These are phyloP conservation scores for Typhlichthys eigenmanni DNA, from an alignment of 2,797 vertebrate species.

Conservation along the genomic window DNA sequence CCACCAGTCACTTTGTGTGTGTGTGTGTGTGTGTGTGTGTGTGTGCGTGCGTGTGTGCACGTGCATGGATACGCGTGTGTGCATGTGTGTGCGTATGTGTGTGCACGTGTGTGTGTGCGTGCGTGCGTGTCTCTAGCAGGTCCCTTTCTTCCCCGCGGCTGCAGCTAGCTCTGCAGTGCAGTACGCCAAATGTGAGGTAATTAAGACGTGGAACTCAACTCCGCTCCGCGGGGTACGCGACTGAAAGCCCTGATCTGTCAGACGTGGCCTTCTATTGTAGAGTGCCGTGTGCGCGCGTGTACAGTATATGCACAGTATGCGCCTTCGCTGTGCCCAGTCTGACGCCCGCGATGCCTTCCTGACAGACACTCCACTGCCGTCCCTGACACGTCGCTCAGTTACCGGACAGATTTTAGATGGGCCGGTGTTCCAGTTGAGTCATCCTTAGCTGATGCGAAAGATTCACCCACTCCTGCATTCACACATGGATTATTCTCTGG, in stretches of 20 bases:
- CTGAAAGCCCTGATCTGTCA: conserved; percentile 60
- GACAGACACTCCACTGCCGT: no score
- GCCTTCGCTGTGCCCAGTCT: no score
- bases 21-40: neutral
- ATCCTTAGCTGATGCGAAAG: conserved; percentile 46
- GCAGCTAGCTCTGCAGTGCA: conserved; percentile 46
- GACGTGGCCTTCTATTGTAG: conserved; percentile 3
- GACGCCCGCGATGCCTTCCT: no score
- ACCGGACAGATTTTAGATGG: no score
- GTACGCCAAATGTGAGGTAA: conserved; percentile 70
- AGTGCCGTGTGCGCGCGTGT: no score
- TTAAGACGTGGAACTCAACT: conserved; percentile 68
- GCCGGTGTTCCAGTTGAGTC: conserved; percentile 37
- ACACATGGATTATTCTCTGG: conserved; percentile 49
- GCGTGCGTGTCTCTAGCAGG: conserved; percentile 52
- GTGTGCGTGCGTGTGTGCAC: no score
- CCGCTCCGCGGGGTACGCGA: conserved; percentile 53
- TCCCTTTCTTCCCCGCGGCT: conserved; percentile 45
- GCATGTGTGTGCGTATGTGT: no score
- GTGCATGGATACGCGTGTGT: no score
- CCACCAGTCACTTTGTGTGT: conserved; percentile 60
- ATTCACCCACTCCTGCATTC: conserved; percentile 32
- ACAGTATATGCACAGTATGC: no score
- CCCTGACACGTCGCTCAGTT: no score
- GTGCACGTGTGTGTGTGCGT: neutral